phyloP scores from a whole-genome alignment of 2,888 invertebrate species.

The Meandrusa payeni region DNA sequence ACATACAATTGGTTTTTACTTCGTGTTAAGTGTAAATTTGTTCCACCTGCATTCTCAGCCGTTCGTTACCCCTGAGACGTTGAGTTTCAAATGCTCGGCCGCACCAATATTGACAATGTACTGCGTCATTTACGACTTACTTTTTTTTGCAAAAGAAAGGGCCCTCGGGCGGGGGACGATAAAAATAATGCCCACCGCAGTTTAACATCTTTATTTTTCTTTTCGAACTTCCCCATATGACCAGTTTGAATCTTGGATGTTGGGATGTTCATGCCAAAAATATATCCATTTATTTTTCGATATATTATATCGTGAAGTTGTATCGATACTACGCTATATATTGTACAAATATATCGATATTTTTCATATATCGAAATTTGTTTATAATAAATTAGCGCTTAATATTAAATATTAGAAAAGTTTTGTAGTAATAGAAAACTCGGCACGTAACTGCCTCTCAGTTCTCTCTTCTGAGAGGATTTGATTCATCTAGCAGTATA shows the following conservation, averaged over 20 bases:
- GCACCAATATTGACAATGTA: slow-evolving; percentile 55
- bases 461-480: too few species aligned
- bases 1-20: slow-evolving; percentile 32
- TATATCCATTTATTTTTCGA: too few species aligned
- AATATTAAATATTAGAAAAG: too few species aligned
- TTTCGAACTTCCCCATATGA: slow-evolving; percentile 1
- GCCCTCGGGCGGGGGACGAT: slow-evolving; percentile 28
- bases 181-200: slow-evolving; percentile 8
- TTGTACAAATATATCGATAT: too few species aligned
- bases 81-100: slow-evolving; percentile 28
- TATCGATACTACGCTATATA: too few species aligned
- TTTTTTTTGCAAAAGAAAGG: slow-evolving; percentile 35
- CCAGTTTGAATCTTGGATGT: neutral
- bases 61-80: slow-evolving; percentile 52
- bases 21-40: slow-evolving; percentile 41
- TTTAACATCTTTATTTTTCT: slow-evolving; percentile 21
- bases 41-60: slow-evolving; percentile 34
- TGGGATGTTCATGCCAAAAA: too few species aligned
- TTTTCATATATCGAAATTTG: too few species aligned
- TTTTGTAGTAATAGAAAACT: too few species aligned
- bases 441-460: too few species aligned
- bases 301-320: too few species aligned
- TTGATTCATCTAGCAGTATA: too few species aligned
- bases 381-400: too few species aligned
- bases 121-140: slow-evolving; percentile 45